Base-by-base conservation (phyloP, 2,113 vertebrate genomes). In the Hydropotes inermis region DNA sequence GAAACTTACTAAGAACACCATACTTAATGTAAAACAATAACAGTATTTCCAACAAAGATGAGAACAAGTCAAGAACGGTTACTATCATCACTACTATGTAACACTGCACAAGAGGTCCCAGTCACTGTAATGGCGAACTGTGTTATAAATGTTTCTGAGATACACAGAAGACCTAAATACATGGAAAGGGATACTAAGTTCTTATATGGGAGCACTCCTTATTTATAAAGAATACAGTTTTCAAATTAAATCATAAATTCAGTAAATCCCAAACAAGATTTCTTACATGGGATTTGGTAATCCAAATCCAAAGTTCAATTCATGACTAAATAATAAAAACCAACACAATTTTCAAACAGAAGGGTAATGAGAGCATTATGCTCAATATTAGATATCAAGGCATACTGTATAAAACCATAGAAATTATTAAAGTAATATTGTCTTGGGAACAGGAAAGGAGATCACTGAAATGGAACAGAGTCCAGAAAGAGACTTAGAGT, bases 161-260 rank as follows among this genome's bases (percentile, higher is more conserved):
- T 91, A 95, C 4, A 93, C 13, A 58, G 52, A 91, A 95, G 55
- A 74, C 21, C 39, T 45, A 90, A 94, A 36, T 54, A 93, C 79
- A 39, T 28, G 30, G 27, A 91, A n/a, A 58, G 17, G 36, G 11
- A 78, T 50, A 54, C 43, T 36, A 74, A 91, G 23, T 79, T 95
- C 70, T 52, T 91, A 1, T 55, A 84, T 79, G 36, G 6, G n/a
- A 95, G 95, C 1, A 57, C 23, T 84, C 60, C 19, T 78, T 83
- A 92, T 21, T 96, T 19, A 81, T 70, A 92, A 92, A 95, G 36
- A 81, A 61, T 23, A 88, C 6, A 87, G 50, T 94, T 70, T 36
- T 89, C 79, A 86, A 94, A 87, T 61, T 54, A 93, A 93, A 94
- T 92, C 39, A 87, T 82, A 91, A 93, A 91, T 89, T 78, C 27